A percentile compares a stretch with the other conserved stretches of the same genome.
Conservation (phyloP, 2,888 invertebrate species). For the Cantharis flavilabris region DNA sequence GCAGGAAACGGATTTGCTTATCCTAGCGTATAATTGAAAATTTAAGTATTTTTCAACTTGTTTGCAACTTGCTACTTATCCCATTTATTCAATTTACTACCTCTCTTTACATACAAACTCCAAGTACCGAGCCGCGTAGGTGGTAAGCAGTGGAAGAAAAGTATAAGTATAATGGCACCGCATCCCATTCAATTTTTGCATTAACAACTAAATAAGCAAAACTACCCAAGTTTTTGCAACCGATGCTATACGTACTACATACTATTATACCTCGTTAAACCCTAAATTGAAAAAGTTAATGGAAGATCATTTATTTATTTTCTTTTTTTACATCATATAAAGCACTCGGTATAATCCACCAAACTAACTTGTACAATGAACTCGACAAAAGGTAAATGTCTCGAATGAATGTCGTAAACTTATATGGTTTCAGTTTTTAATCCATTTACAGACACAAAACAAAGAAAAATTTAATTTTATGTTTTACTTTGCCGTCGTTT, state of each 20-base stretch:
- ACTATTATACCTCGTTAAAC: background rate
- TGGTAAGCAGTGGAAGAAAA: background rate
- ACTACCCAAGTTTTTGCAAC: background rate
- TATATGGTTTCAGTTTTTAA: slow-evolving; percentile 20
- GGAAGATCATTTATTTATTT: background rate
- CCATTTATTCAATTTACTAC: slow-evolving; percentile 7
- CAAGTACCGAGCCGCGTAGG: background rate
- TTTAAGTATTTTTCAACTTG: slow-evolving; percentile 32
- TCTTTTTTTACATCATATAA: background rate
- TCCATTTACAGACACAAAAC: slow-evolving; percentile 13
- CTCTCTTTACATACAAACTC: background rate
- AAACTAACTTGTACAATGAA: background rate
- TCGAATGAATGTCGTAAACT: slow-evolving; percentile 11
- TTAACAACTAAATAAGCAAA: background rate
- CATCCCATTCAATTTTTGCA: background rate
- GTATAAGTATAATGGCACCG: background rate
- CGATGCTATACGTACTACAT: background rate
- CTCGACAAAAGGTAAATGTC: slow-evolving; percentile 2
- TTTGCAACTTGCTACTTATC: slow-evolving; percentile 22
- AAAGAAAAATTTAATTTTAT: background rate
- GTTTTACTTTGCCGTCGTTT: background rate
- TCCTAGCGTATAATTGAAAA: slow-evolving; percentile 34
- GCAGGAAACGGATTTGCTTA: slow-evolving; percentile 37
- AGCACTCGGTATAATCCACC: background rate
- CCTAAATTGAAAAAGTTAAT: background rate